Evolutionary conservation across 2,113 vertebrate species (phyloP).

Genomic region (Eulacestoma nigropectus): DNA sequence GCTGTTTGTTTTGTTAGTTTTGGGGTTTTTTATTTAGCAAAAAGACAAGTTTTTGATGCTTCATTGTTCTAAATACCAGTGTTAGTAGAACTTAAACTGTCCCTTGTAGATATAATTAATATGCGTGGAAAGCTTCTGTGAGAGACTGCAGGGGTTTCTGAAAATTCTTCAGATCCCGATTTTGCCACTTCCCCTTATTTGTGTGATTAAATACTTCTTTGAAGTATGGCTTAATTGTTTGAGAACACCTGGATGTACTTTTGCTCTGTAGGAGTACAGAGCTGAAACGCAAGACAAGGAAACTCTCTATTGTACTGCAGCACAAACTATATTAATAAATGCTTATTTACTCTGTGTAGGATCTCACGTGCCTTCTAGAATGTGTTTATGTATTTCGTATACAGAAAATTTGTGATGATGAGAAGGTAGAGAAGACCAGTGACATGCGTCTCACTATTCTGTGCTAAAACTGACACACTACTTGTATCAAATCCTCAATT

Average conservation of each 20-base stretch:
- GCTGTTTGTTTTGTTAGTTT: neutral
- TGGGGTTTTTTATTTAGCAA: neutral
- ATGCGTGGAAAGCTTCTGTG: neutral
- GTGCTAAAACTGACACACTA: neutral
- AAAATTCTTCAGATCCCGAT: neutral
- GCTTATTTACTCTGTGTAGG: neutral
- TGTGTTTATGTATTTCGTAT: accelerated
- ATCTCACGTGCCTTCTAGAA: neutral
- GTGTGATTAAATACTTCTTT: neutral
- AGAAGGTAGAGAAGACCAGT: neutral
- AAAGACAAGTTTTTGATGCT: neutral
- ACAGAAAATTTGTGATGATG: accelerated
- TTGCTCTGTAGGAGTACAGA: neutral
- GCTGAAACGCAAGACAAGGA: neutral
- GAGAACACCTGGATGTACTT: neutral
- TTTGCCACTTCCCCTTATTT: neutral
- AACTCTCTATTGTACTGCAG: neutral
- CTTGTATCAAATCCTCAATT: neutral
- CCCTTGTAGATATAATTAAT: neutral
- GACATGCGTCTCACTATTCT: neutral
- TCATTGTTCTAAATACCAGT: neutral
- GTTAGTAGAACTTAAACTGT: neutral
- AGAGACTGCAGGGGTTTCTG: neutral
- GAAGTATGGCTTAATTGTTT: neutral
- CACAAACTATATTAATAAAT: neutral